phyloP scores from a whole-genome alignment of 2,113 vertebrate genomes.

The Urocolius indicus region DNA sequence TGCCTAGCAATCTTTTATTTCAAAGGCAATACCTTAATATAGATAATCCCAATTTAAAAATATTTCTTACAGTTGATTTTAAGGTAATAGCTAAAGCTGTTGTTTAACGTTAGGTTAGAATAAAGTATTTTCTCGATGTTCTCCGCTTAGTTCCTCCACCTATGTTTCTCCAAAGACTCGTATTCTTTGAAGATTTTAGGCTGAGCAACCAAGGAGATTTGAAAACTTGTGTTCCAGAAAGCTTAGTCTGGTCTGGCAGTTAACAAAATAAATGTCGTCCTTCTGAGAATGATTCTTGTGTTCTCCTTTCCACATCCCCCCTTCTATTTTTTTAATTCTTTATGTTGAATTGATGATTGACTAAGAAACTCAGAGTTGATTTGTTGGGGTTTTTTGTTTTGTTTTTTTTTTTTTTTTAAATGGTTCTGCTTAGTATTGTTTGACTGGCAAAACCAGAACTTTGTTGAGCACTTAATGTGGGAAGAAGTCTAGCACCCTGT shows the following conservation, averaged over 20 bases:
- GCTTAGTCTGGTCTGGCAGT: background rate
- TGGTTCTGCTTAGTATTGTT: background rate
- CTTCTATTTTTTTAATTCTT: background rate
- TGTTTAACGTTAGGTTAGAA: background rate
- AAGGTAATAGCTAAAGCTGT: background rate
- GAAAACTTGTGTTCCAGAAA: background rate
- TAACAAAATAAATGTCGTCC: background rate
- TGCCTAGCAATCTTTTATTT: background rate
- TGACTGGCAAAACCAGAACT: background rate
- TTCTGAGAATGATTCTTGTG: background rate
- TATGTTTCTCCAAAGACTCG: background rate
- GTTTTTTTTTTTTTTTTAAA: background rate
- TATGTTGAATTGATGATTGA: background rate
- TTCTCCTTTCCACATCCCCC: fast-evolving
- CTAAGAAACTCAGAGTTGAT: background rate
- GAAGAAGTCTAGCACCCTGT: background rate
- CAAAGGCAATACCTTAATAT: background rate
- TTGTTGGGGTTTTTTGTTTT: background rate
- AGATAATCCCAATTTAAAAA: background rate
- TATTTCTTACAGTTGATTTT: background rate
- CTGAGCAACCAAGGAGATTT: background rate
- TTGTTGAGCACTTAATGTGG: background rate
- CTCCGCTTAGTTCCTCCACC: background rate
- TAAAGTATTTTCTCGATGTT: background rate
- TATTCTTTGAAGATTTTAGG: background rate